These are phyloP conservation scores for Euwallacea fornicatus DNA, from an alignment of 1,140 invertebrate species.

Conservation along the genomic window DNA sequence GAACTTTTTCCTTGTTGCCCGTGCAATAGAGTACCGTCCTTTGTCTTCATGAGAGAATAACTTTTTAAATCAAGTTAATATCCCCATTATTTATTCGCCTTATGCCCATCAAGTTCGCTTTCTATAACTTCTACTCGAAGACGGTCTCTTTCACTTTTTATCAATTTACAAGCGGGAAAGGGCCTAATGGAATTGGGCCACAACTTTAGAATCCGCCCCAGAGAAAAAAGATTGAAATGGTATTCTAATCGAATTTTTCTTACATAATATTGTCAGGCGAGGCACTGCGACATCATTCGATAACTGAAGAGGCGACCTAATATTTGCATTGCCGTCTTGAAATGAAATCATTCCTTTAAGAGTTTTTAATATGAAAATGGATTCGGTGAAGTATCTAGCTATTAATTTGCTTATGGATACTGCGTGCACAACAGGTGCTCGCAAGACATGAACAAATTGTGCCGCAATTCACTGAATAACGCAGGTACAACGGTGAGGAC, in stretches of 20 bases:
- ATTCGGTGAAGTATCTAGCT: too few relatives aligned
- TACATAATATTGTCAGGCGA: background rate
- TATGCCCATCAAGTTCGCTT: conserved; percentile 24
- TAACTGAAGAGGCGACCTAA: too few relatives aligned
- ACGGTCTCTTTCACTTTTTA: conserved; percentile 24
- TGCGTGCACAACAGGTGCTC: conserved; percentile 2
- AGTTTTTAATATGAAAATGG: too few relatives aligned
- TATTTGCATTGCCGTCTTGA: too few relatives aligned
- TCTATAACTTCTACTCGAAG: conserved; percentile 12
- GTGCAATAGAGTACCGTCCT: background rate
- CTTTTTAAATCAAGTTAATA: conserved; percentile 28
- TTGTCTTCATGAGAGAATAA: background rate
- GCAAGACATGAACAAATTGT: conserved; percentile 17
- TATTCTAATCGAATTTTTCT: conserved; percentile 25
- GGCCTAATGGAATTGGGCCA: conserved; percentile 20
- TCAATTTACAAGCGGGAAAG: conserved; percentile 23
- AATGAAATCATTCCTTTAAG: too few relatives aligned
- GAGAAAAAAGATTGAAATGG: conserved; percentile 26
- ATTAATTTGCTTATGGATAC: background rate
- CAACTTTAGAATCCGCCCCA: conserved; percentile 12
- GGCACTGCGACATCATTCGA: too few relatives aligned
- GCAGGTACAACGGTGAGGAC: conserved; percentile 10
- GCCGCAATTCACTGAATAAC: conserved; percentile 2
- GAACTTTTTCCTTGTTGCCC: conserved; percentile 9
- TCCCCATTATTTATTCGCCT: conserved; percentile 23